Base-by-base conservation (phyloP, 2,113 vertebrate species). In the Forbesichthys papilliferus region DNA sequence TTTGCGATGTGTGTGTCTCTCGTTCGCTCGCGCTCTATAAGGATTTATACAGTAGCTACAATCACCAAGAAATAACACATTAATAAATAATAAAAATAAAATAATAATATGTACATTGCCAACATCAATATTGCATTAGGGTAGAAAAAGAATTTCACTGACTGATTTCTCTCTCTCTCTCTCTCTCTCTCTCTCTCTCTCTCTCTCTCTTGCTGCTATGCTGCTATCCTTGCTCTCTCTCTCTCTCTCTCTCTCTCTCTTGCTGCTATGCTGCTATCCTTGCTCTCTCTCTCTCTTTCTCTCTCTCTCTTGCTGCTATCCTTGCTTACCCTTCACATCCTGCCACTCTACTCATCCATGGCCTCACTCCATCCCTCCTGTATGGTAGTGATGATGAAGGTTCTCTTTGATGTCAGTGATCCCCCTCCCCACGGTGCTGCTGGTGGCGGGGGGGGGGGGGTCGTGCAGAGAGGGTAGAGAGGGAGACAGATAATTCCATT, bases 301-400 rank as follows among this genome's bases (percentile, higher is more conserved):
- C 61, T 42, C 65, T 69, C 51, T 53, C 57, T 63, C 60, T 33
- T 54, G 42, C 57, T 64, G 4, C 3, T 11, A 11, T 18, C 47
- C 47, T 20, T 51, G 53, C 11, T 42, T 54, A 33, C 5, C 55
- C 51, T 18, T 66, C 53, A 36, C 20, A 42, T 33, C 11, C 55
- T 36, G 1, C 48, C 56, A 60, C 11, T 13, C 55, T 58, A 49
- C 69, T 55, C 20, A 18, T 59, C 66, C 54, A 48, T 63, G 10
- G 54, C 48, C 55, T 42, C 5, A 20, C 27, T 59, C 20, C 57
- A 68, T 61, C 74, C 77, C 57, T 20, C 20, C 20, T 20, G 20
- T 20, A 20, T 2, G 20, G 52, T 61, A 47, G 72, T 13, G 36
- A 64, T 49, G 69, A 80, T 71, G 77, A 72, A 74, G 62, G 73